These are phyloP conservation scores for Deroplatys truncata DNA, from an alignment of 2,888 invertebrate species.

Conservation along the genomic window DNA sequence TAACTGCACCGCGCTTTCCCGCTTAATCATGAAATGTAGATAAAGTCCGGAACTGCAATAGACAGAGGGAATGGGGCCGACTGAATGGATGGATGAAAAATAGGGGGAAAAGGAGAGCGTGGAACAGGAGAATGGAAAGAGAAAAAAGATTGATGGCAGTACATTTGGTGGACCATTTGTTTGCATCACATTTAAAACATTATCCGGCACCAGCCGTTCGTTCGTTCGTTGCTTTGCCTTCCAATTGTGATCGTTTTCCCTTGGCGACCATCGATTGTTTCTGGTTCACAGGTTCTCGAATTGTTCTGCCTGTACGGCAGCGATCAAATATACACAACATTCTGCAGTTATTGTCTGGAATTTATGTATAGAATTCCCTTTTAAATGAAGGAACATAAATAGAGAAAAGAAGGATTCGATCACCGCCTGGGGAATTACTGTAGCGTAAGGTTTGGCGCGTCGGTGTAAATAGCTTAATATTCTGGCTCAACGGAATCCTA, in stretches of 20 bases:
- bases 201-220: neutral
- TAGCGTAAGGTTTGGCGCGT: neutral
- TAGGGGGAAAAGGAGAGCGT: neutral
- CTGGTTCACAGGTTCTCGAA: neutral
- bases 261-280: neutral
- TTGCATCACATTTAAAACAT: conserved; percentile 12
- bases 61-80: neutral
- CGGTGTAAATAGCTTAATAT: no score
- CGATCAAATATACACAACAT: neutral
- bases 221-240: neutral
- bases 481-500: no score
- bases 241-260: neutral
- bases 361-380: neutral
- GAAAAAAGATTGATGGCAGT: conserved; percentile 9
- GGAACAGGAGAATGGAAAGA: neutral
- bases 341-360: neutral
- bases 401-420: neutral
- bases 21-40: neutral
- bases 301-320: neutral
- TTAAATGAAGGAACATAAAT: neutral
- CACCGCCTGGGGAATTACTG: neutral
- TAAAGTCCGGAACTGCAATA: neutral
- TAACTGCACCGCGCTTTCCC: neutral
- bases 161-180: conserved; percentile 14
- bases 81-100: neutral